These are phyloP conservation scores for Synanthedon formicaeformis DNA, from an alignment of 2,888 invertebrate genomes.

Conservation along the genomic window DNA sequence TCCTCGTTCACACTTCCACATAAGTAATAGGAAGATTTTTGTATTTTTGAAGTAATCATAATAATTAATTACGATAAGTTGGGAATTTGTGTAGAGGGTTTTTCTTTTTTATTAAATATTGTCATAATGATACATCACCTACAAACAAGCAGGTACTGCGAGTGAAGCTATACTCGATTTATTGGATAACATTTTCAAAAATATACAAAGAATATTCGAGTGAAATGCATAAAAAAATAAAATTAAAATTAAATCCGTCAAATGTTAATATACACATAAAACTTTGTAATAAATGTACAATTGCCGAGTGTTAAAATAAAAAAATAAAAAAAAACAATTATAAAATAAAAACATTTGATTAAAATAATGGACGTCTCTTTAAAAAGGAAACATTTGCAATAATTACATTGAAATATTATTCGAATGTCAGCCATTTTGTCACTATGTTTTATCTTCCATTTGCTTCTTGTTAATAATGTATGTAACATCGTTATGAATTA, in stretches of 20 bases:
- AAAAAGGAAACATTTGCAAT: not conserved
- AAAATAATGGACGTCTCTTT: not conserved
- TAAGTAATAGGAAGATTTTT: too few species aligned
- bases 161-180: constrained; percentile 7
- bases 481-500: too few species aligned
- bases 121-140: constrained; percentile 35
- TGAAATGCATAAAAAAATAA: not conserved
- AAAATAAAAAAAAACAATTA: not conserved
- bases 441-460: too few species aligned
- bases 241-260: not conserved
- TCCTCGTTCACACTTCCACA: too few species aligned
- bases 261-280: too few species aligned
- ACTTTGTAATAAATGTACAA: too few species aligned
- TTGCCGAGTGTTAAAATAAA: not conserved
- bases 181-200: not conserved
- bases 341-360: not conserved
- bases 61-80: not conserved
- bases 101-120: constrained; percentile 23
- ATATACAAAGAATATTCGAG: not conserved
- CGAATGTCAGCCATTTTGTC: not conserved
- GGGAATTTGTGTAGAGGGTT: not conserved
- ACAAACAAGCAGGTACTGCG: constrained; percentile 51
- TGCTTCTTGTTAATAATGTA: too few species aligned
- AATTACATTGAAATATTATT: not conserved
- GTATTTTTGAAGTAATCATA: too few species aligned